These are phyloP conservation scores for Liodrosophila aerea DNA, from an alignment of 2,888 invertebrate genomes.

Conservation along the genomic window DNA sequence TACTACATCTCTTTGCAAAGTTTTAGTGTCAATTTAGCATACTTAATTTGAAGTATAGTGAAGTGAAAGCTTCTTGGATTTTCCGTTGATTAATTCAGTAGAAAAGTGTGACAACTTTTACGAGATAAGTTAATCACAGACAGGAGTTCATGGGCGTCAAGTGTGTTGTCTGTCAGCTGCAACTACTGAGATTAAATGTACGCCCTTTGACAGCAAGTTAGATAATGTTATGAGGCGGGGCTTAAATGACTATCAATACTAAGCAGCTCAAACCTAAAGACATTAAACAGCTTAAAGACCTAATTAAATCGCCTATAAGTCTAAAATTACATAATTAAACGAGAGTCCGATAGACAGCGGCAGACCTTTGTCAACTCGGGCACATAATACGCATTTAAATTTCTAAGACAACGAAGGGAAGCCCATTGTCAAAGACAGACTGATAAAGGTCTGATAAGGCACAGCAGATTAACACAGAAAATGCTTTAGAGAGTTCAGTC, in stretches of 20 bases:
- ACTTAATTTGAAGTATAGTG: not conserved
- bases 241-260: too few species aligned
- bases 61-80: not conserved
- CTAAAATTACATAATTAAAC: slow-evolving; percentile 11
- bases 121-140: not conserved
- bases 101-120: not conserved
- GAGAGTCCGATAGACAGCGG: not conserved
- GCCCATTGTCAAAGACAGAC: not conserved
- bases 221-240: too few species aligned
- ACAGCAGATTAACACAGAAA: not conserved
- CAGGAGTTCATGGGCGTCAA: too few species aligned
- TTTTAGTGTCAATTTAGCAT: not conserved
- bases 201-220: too few species aligned
- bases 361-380: not conserved
- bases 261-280: too few species aligned
- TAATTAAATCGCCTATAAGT: slow-evolving; percentile 3
- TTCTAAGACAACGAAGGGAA: not conserved
- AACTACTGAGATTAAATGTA: too few species aligned
- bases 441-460: not conserved
- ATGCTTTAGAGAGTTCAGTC: too few species aligned
- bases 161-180: too few species aligned
- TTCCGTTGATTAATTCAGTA: slow-evolving; percentile 1
- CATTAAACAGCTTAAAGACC: slow-evolving; percentile 1
- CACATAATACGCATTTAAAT: not conserved
- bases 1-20: not conserved